Evolutionary conservation across 2,113 vertebrate genomes (phyloP).

Genomic region (Microcebus lehilahytsara): DNA sequence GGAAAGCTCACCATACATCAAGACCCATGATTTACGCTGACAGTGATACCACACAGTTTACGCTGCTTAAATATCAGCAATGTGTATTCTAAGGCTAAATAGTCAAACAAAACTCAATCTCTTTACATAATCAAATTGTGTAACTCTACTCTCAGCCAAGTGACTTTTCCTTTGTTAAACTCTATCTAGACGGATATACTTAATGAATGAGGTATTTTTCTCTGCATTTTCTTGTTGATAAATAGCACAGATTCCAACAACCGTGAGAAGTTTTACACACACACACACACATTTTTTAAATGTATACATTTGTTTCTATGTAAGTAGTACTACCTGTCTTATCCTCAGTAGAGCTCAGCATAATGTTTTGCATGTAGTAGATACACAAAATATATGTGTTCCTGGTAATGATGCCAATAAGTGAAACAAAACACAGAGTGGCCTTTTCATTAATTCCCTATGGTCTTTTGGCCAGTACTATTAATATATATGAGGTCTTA

Average conservation of each 20-base stretch:
- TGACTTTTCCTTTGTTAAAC: slow-evolving; percentile 70
- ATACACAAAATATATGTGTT: not conserved
- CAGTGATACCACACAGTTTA: slow-evolving; percentile 83
- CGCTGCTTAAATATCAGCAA: slow-evolving; percentile 74
- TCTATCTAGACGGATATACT: slow-evolving; percentile 41
- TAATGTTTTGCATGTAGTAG: not conserved
- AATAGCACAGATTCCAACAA: slow-evolving; percentile 52
- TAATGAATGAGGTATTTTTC: slow-evolving; percentile 69
- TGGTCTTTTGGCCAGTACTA: not conserved
- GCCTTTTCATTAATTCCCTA: not conserved
- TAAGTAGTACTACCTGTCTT: not conserved
- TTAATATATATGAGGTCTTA: not conserved
- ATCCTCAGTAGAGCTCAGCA: not conserved
- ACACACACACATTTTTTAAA: not conserved
- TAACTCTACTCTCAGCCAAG: slow-evolving; percentile 68
- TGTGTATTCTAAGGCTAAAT: slow-evolving; percentile 80
- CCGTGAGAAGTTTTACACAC: not conserved
- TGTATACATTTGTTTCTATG: slow-evolving; percentile 4
- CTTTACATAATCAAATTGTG: slow-evolving; percentile 78
- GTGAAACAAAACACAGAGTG: not conserved
- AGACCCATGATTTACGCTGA: slow-evolving; percentile 82
- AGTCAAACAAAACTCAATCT: slow-evolving; percentile 77
- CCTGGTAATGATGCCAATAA: not conserved
- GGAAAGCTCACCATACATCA: slow-evolving; percentile 69
- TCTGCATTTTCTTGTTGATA: slow-evolving; percentile 67